Evolutionary conservation across 2,888 invertebrate genomes (phyloP).

Genomic region (Dyspetes luteomarginatus): DNA sequence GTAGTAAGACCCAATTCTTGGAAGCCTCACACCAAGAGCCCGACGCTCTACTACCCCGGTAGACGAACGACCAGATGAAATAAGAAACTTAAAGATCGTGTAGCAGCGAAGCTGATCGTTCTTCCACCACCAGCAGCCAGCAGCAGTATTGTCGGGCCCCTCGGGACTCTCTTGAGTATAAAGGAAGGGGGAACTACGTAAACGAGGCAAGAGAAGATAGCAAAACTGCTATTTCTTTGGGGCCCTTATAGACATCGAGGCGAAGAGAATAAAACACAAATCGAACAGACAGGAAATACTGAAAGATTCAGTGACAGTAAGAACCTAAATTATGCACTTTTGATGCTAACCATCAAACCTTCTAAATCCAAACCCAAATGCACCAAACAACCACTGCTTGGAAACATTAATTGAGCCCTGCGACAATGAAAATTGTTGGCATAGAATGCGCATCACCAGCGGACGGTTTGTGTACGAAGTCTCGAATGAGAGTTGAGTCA

Average conservation of each 20-base stretch:
- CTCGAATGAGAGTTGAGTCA: neutral
- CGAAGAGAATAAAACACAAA: slow-evolving; percentile 9
- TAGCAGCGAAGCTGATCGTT: slow-evolving; percentile 48
- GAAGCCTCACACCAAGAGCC: slow-evolving; percentile 51
- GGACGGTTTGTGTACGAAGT: neutral
- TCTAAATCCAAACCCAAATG: too few relatives aligned
- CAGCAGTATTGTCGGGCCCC: slow-evolving; percentile 22
- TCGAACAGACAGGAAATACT: neutral
- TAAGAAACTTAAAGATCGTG: slow-evolving; percentile 61
- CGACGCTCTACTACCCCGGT: slow-evolving; percentile 36
- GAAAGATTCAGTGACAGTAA: neutral
- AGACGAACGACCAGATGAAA: slow-evolving; percentile 55
- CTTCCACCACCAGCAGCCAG: slow-evolving; percentile 20
- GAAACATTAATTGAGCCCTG: too few relatives aligned
- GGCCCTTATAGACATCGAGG: slow-evolving; percentile 5
- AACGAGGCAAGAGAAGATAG: neutral
- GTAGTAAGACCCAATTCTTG: slow-evolving; percentile 57
- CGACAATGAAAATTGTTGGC: neutral
- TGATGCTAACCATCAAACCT: too few relatives aligned
- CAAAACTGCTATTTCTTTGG: slow-evolving; percentile 55
- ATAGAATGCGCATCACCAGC: neutral
- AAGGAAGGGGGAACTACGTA: slow-evolving; percentile 40
- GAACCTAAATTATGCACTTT: too few relatives aligned
- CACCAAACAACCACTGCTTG: too few relatives aligned
- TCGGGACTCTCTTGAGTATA: slow-evolving; percentile 49